phyloP scores from a whole-genome alignment of 2,797 vertebrate species.

The Rhinella marina region DNA sequence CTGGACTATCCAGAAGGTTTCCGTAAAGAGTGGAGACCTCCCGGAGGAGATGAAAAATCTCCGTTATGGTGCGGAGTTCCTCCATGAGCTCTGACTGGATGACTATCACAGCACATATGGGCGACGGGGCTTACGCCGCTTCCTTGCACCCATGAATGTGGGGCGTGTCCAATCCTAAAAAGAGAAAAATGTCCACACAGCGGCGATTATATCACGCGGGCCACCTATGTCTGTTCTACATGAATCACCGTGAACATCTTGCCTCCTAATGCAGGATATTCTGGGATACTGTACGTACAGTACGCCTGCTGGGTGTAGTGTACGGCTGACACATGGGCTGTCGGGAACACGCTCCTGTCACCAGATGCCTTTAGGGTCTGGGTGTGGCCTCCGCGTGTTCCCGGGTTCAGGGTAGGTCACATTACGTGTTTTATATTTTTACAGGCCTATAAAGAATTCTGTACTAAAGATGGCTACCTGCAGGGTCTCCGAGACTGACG shows the following conservation, averaged over 20 bases:
- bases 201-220: neutral
- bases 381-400: too few species aligned
- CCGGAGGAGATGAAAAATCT: too few species aligned
- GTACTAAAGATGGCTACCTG: neutral
- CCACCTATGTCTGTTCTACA: neutral
- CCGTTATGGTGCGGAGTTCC: too few species aligned
- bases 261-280: neutral
- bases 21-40: too few species aligned
- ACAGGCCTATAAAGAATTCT: neutral
- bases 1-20: too few species aligned
- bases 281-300: neutral
- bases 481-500: neutral
- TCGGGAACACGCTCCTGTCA: neutral
- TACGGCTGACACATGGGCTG: neutral
- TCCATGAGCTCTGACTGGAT: too few species aligned
- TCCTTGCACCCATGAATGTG: neutral
- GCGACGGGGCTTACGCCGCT: too few species aligned
- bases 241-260: neutral
- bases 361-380: neutral
- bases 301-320: neutral
- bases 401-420: neutral
- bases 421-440: neutral
- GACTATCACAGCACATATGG: too few species aligned
- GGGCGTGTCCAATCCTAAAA: too few species aligned
- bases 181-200: too few species aligned